phyloP scores from a whole-genome alignment of 2,888 invertebrate genomes.

The Tiliacea aurago region DNA sequence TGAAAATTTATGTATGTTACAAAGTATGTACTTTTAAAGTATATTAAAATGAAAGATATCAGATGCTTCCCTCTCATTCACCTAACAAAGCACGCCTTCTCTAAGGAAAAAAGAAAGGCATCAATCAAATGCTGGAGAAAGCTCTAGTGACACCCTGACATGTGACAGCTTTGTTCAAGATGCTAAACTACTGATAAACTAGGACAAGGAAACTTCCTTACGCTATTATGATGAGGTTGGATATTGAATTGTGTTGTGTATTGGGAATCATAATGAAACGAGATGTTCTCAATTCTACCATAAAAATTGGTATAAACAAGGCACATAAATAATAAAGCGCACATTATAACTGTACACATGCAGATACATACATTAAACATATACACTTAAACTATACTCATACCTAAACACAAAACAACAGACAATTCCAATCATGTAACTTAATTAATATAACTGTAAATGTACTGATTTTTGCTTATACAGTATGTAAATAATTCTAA shows the following conservation, averaged over 20 bases:
- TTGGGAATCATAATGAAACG: background rate
- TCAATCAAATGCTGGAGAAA: slow-evolving; percentile 25
- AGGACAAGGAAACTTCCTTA: background rate
- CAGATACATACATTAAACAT: no score
- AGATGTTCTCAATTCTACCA: background rate
- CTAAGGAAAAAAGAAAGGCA: background rate
- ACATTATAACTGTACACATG: no score
- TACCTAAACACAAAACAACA: no score
- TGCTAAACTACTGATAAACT: slow-evolving; percentile 7
- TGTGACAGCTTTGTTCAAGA: slow-evolving; percentile 3
- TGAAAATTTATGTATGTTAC: background rate
- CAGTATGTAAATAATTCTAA: no score
- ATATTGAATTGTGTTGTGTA: no score
- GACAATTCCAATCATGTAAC: no score
- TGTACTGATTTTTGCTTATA: no score
- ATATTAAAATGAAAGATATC: background rate
- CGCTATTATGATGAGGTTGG: background rate
- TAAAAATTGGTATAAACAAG: no score
- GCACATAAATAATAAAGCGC: no score
- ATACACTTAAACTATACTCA: no score
- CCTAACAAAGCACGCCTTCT: background rate
- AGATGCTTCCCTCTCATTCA: background rate
- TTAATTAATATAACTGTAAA: no score
- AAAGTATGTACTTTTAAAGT: background rate
- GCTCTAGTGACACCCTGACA: background rate